Evolutionary conservation across 2,797 vertebrate species (phyloP).

Genomic region (Parauchenoglanis punctatus): DNA sequence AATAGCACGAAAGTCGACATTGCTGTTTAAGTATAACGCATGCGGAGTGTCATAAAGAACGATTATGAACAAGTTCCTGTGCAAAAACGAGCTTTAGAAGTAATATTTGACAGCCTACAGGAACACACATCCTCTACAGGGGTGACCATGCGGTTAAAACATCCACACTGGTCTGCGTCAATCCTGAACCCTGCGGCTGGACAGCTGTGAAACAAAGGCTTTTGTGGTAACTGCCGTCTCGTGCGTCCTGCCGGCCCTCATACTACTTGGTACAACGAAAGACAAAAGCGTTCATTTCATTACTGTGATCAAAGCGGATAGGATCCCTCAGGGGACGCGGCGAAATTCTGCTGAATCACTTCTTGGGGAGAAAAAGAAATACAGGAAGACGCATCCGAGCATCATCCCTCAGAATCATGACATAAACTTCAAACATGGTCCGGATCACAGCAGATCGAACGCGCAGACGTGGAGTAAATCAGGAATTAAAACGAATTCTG

Average conservation of each 20-base stretch:
- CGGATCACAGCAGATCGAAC: background rate
- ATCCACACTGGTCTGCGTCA: slow-evolving; percentile 1
- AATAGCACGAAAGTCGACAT: background rate
- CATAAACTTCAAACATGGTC: background rate
- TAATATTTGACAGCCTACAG: background rate
- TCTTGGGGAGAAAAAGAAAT: background rate
- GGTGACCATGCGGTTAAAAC: background rate
- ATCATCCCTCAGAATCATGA: background rate
- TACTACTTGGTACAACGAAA: background rate
- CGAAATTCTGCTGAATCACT: slow-evolving; percentile 42
- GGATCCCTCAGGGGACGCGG: background rate
- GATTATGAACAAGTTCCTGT: background rate
- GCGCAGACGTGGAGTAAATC: background rate
- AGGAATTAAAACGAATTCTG: background rate
- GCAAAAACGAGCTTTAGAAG: background rate
- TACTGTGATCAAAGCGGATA: slow-evolving; percentile 39
- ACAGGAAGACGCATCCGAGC: background rate
- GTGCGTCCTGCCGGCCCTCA: background rate
- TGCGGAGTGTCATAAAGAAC: background rate
- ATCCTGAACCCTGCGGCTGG: slow-evolving; percentile 16
- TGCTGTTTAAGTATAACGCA: background rate
- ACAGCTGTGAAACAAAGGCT: slow-evolving; percentile 33
- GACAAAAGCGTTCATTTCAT: slow-evolving; percentile 36
- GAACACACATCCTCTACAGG: background rate
- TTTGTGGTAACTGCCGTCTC: slow-evolving; percentile 21